A percentile compares a stretch with the other conserved stretches of the same genome.
These are phyloP conservation scores for Malacosoma neustria DNA, from an alignment of 2,888 invertebrate genomes.

Conservation along the genomic window DNA sequence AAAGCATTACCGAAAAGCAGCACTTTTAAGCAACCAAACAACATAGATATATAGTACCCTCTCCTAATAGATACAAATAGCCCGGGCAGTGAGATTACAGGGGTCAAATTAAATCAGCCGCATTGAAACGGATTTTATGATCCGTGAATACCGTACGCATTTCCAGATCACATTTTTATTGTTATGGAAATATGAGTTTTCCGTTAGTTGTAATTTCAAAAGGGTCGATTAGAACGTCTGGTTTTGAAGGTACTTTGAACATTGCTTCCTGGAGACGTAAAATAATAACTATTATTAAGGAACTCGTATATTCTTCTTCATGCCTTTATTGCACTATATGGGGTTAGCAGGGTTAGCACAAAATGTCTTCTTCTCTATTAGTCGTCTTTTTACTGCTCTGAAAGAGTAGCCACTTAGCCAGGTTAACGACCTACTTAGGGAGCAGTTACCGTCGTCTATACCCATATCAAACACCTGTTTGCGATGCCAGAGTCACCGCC, in stretches of 20 bases:
- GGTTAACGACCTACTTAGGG: too few species aligned
- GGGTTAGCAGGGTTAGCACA: too few species aligned
- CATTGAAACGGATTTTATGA: slow-evolving; percentile 65
- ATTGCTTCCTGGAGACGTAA: too few species aligned
- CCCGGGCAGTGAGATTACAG: slow-evolving; percentile 26
- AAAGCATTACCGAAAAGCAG: slow-evolving; percentile 40
- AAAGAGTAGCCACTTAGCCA: too few species aligned
- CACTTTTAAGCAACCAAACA: slow-evolving; percentile 47
- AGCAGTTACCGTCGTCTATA: too few species aligned
- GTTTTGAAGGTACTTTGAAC: slow-evolving; percentile 73
- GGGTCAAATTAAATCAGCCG: slow-evolving; percentile 57
- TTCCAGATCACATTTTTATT: slow-evolving; percentile 74
- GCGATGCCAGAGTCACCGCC: too few species aligned
- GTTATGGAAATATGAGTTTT: slow-evolving; percentile 73
- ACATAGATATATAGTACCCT: slow-evolving; percentile 35
- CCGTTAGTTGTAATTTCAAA: slow-evolving; percentile 73
- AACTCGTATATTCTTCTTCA: too few species aligned
- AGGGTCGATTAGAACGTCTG: slow-evolving; percentile 73
- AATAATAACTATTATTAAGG: too few species aligned
- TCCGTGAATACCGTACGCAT: slow-evolving; percentile 74
- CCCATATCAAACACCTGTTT: too few species aligned
- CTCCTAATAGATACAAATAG: slow-evolving; percentile 30
- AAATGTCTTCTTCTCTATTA: too few species aligned
- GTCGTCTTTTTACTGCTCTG: too few species aligned
- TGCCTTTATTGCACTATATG: too few species aligned